A percentile compares a stretch with the other conserved stretches of the same genome.
phyloP scores from a whole-genome alignment of 2,888 invertebrate species.

The Dichetophora obliterata region DNA sequence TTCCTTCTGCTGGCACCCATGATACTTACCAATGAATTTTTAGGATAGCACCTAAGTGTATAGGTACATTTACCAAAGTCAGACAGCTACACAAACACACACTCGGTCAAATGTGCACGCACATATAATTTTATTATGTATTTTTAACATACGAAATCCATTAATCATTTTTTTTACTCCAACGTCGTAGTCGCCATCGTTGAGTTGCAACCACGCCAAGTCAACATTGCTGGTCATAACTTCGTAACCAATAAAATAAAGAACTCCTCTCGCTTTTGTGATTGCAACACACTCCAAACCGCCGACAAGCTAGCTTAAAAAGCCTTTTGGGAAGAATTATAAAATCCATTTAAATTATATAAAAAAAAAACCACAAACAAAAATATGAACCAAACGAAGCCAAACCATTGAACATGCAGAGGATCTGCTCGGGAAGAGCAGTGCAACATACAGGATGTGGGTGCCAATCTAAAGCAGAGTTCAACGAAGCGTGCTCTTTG shows the following conservation, averaged over 20 bases:
- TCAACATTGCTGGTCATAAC: not conserved
- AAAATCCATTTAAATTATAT: conserved; percentile 29
- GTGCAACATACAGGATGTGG: conserved; percentile 6
- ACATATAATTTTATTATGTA: conserved; percentile 21
- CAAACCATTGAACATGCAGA: not conserved
- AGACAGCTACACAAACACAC: not conserved
- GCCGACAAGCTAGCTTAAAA: not conserved
- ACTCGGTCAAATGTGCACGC: not conserved
- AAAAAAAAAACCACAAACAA: conserved; percentile 8
- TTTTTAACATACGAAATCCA: conserved; percentile 25
- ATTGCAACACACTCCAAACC: not conserved
- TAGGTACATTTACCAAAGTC: too few species aligned
- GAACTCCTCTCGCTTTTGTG: conserved; percentile 11
- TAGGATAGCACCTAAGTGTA: too few species aligned
- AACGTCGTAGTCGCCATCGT: not conserved
- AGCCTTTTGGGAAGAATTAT: conserved; percentile 24
- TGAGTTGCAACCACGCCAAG: not conserved
- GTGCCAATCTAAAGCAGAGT: not conserved
- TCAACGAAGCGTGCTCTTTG: not conserved
- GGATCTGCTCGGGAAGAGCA: not conserved
- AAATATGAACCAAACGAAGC: not conserved
- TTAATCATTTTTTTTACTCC: conserved; percentile 21
- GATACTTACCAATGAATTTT: too few species aligned
- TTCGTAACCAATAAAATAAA: conserved; percentile 25
- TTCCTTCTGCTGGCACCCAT: too few species aligned